Evolutionary conservation across 2,113 vertebrate species (phyloP), one percentile per base, ranked within the genome.

Genomic region (Aptenodytes forsteri): DNA sequence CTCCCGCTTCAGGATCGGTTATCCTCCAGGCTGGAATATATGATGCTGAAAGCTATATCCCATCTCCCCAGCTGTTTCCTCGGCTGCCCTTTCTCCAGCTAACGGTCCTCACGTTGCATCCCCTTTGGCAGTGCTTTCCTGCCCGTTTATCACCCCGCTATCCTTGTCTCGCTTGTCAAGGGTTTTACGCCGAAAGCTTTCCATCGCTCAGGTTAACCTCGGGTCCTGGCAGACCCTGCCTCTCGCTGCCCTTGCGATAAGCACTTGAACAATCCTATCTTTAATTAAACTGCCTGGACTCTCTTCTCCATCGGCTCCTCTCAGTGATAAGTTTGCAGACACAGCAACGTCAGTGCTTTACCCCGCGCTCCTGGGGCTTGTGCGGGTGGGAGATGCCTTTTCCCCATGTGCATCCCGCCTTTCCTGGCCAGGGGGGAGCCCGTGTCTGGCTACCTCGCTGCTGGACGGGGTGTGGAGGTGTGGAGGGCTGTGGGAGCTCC

Each of bases 301-400:
- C 38, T 50, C 32, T n/a, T 21, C 75, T 59, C 76, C 23, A 2
- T 29, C 12, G 2, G 26, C 18, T 75, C 47, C 76, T 62, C 50
- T 44, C 1, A 1, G 10, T 9, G 61, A 67, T 49, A 38, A 22
- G 8, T 56, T 55, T 47, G 75, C 54, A 17, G 50, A 23, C 1
- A 7, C 34, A 38, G 49, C 36, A 16, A 20, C 1, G 5, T 9
- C 16, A 3, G 47, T 6, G 67, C 42, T 52, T 70, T 16, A 9
- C 8, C n/a, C 36, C 2, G 0, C 0, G 0, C 32, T 55, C 29
- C 62, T 0, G 1, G 44, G 42, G 49, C 9, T 79, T 29, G 32
- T 27, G 10, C 0, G 3, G 61, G 34, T 61, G 54, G 83, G 61
- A 81, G 61, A 32, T 27, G 69, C n/a, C 50, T 46, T 59, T 56